phyloP scores from a whole-genome alignment of 2,888 invertebrate genomes.

The Achlya flavicornis region DNA sequence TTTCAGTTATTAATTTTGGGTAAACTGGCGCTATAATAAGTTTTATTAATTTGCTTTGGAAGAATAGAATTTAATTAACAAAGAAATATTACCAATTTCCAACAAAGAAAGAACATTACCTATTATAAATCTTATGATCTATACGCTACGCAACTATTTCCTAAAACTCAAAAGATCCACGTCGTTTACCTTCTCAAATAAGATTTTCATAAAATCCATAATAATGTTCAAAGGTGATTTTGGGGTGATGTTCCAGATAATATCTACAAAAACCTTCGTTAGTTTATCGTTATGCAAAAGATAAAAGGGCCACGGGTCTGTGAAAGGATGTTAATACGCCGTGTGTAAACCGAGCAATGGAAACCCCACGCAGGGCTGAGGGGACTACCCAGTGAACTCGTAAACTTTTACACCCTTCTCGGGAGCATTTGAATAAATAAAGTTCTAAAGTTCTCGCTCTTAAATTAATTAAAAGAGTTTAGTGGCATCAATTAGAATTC shows the following conservation, averaged over 20 bases:
- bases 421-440: slow-evolving; percentile 3
- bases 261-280: slow-evolving; percentile 26
- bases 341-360: slow-evolving; percentile 22
- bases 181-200: too few species aligned
- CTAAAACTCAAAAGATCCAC: neutral
- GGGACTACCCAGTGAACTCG: slow-evolving; percentile 33
- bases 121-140: neutral
- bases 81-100: neutral
- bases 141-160: neutral
- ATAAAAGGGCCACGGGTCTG: slow-evolving; percentile 37
- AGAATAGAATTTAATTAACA: neutral
- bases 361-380: slow-evolving; percentile 23
- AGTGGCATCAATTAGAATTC: neutral
- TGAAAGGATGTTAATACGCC: slow-evolving; percentile 30
- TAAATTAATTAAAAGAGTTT: slow-evolving; percentile 24
- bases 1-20: neutral
- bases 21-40: neutral
- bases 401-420: slow-evolving; percentile 35
- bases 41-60: neutral
- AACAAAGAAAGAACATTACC: neutral
- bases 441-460: slow-evolving; percentile 20
- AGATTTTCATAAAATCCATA: neutral
- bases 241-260: slow-evolving; percentile 16
- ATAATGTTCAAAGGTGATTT: neutral
- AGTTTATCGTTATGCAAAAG: slow-evolving; percentile 35